These are phyloP conservation scores for Callyntrura sp. DNA, from an alignment of 2,888 invertebrate genomes.

Conservation along the genomic window DNA sequence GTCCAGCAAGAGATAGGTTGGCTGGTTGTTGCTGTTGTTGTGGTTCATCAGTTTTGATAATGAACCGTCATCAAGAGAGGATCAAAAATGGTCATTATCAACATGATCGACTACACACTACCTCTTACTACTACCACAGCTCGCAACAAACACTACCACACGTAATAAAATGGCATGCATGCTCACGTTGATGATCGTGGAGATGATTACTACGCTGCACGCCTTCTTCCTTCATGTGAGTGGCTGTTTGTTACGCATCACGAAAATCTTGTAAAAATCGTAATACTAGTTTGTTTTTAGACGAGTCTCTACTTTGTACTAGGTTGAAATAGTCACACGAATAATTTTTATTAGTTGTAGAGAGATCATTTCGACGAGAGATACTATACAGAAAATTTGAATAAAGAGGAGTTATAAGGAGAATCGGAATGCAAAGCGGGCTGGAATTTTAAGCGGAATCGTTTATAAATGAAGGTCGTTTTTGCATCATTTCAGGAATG, in stretches of 20 bases:
- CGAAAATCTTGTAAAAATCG: constrained; percentile 48
- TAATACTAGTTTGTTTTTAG: constrained; percentile 49
- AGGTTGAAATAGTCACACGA: constrained; percentile 33
- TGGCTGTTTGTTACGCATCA: constrained; percentile 60
- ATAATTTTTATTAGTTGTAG: constrained; percentile 45
- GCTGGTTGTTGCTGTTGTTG: constrained; percentile 30
- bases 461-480: background rate
- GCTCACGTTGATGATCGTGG: constrained; percentile 9
- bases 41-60: constrained; percentile 62
- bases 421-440: background rate
- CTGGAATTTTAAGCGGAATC: background rate
- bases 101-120: constrained; percentile 3
- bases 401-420: background rate
- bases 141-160: no score
- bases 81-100: background rate
- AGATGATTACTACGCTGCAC: constrained; percentile 38
- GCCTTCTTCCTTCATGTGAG: constrained; percentile 61
- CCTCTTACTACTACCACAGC: no score
- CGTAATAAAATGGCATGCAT: no score
- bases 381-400: no score
- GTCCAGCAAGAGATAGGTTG: no score
- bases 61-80: constrained; percentile 45
- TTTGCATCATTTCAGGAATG: background rate
- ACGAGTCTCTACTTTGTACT: no score
- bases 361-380: no score